phyloP scores from a whole-genome alignment of 2,888 invertebrate genomes.

The Ernsta delagoae region DNA sequence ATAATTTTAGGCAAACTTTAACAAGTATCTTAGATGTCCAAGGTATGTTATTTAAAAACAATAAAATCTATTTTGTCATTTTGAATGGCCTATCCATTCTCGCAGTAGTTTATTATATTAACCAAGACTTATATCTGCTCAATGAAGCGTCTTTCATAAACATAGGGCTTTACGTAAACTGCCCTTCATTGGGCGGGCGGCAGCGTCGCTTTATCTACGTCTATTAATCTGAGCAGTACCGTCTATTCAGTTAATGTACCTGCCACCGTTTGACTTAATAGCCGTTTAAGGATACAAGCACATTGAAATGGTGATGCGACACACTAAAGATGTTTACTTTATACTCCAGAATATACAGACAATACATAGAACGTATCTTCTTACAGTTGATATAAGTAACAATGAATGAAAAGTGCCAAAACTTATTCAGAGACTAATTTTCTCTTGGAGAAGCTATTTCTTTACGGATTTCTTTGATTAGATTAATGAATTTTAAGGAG shows the following conservation, averaged over 20 bases:
- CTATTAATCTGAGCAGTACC: conserved; percentile 66
- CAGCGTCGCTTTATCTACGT: conserved; percentile 57
- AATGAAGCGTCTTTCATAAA: conserved; percentile 40
- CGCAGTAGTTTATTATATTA: background rate
- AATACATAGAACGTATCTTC: too few species aligned
- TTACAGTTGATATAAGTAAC: too few species aligned
- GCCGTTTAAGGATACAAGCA: conserved; percentile 52
- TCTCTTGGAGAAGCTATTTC: background rate
- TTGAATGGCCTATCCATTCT: too few species aligned
- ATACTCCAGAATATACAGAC: background rate
- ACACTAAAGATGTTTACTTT: background rate
- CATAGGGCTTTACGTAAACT: conserved; percentile 42
- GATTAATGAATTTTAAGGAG: too few species aligned
- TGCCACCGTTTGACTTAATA: conserved; percentile 65
- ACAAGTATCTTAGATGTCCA: too few species aligned
- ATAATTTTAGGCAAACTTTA: too few species aligned
- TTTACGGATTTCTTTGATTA: background rate
- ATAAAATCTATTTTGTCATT: too few species aligned
- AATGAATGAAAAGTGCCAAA: too few species aligned
- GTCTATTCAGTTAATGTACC: conserved; percentile 66
- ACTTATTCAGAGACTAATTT: conserved; percentile 3
- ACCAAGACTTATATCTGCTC: background rate
- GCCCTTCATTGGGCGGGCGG: conserved; percentile 50
- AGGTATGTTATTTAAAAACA: too few species aligned
- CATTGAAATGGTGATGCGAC: conserved; percentile 17